These are phyloP conservation scores for Istiophorus platypterus DNA, from an alignment of 2,113 vertebrate species.

Conservation along the genomic window DNA sequence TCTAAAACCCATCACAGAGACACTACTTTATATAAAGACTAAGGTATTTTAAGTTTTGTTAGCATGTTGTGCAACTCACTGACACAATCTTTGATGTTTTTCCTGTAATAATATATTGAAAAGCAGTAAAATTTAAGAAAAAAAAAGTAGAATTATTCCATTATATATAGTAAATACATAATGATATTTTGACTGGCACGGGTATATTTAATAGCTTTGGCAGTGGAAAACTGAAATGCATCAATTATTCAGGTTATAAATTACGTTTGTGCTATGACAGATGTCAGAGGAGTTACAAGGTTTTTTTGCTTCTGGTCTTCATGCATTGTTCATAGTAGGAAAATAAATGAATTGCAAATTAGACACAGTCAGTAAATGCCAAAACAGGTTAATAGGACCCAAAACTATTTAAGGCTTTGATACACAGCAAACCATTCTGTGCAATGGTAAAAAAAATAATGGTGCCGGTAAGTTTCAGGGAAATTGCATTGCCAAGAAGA, in stretches of 20 bases:
- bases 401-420: constrained; percentile 35
- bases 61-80: not conserved
- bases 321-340: not conserved
- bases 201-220: not conserved
- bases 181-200: not conserved
- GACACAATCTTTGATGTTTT: not conserved
- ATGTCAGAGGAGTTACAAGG: not conserved
- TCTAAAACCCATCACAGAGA: not conserved
- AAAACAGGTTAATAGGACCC: not conserved
- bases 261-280: not conserved
- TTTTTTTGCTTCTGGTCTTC: not conserved
- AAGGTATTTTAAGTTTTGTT: not conserved
- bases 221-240: not conserved
- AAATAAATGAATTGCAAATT: not conserved
- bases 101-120: not conserved
- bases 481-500: constrained; percentile 61
- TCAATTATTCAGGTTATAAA: not conserved
- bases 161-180: not conserved
- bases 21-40: not conserved
- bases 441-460: constrained; percentile 31
- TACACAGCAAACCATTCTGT: constrained; percentile 45
- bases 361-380: not conserved
- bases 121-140: not conserved
- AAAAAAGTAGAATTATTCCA: not conserved
- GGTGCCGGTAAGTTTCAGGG: constrained; percentile 62